These are phyloP conservation scores for Agonum fuliginosum DNA, from an alignment of 2,888 invertebrate genomes.

Conservation along the genomic window DNA sequence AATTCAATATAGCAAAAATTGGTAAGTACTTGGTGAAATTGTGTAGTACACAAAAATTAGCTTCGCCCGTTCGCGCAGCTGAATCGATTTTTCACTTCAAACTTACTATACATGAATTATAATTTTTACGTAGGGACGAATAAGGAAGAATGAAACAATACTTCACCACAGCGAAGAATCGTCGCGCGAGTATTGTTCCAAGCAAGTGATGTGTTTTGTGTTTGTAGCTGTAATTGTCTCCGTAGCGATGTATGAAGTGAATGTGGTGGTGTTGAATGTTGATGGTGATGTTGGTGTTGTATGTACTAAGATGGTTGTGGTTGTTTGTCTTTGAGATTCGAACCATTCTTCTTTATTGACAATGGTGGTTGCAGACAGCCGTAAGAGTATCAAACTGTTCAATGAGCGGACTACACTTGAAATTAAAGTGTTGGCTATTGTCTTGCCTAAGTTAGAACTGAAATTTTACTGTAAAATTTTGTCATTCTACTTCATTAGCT, in stretches of 20 bases:
- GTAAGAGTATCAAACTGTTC: conserved; percentile 28
- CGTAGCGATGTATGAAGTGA: background rate
- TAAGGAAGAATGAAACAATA: too few relatives aligned
- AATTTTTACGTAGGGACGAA: too few relatives aligned
- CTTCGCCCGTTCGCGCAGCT: too few relatives aligned
- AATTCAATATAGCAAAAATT: too few relatives aligned
- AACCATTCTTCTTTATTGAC: conserved; percentile 48
- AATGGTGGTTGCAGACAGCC: conserved; percentile 10
- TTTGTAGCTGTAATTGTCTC: conserved; percentile 51
- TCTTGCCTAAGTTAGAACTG: too few relatives aligned
- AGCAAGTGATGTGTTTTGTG: conserved; percentile 34
- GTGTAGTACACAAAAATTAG: too few relatives aligned
- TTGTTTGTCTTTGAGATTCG: conserved; percentile 28
- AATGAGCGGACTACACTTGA: background rate
- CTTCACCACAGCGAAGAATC: too few relatives aligned
- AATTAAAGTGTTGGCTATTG: background rate
- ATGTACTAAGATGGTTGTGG: conserved; percentile 32
- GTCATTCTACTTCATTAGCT: too few relatives aligned
- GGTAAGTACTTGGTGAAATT: too few relatives aligned
- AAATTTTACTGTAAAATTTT: too few relatives aligned
- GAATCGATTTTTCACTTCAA: too few relatives aligned
- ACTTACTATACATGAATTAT: too few relatives aligned
- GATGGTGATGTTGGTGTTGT: background rate
- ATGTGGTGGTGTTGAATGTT: conserved; percentile 26
- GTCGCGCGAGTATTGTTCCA: conserved; percentile 44